Evolutionary conservation across 2,888 invertebrate species (phyloP).

Genomic region (Petrophora chlorosata): DNA sequence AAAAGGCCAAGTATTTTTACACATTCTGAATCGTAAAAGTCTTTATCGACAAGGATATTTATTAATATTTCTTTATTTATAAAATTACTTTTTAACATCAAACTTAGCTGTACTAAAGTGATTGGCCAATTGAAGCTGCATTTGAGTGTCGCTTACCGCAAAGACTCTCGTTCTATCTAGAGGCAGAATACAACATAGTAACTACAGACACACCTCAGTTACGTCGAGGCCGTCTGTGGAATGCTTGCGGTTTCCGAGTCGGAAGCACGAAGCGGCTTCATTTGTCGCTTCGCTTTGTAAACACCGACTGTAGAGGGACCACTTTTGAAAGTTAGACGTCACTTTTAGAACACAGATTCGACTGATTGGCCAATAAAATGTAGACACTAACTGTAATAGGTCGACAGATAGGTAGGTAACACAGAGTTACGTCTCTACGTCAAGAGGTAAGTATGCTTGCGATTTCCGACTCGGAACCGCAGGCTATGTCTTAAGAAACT

Average conservation of each 20-base stretch:
- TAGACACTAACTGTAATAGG: neutral
- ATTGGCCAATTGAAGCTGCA: slow-evolving; percentile 18
- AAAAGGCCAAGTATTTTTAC: no score
- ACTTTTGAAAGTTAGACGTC: slow-evolving; percentile 13
- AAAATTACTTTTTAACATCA: no score
- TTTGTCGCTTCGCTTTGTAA: slow-evolving; percentile 37
- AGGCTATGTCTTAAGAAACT: no score
- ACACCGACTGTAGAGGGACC: slow-evolving; percentile 9
- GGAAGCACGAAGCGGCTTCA: slow-evolving; percentile 49
- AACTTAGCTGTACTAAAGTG: neutral
- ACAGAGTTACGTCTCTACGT: no score
- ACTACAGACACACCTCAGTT: neutral
- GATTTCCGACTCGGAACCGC: slow-evolving; percentile 17
- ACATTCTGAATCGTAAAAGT: no score
- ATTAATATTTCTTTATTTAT: no score
- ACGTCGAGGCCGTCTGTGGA: slow-evolving; percentile 31
- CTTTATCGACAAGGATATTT: no score
- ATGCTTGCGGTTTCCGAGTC: slow-evolving; percentile 64
- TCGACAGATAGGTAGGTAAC: neutral
- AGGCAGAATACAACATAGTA: slow-evolving; percentile 17
- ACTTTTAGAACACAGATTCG: slow-evolving; percentile 1
- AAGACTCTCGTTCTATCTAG: slow-evolving; percentile 32
- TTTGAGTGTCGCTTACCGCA: slow-evolving; percentile 18
- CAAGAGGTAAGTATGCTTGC: slow-evolving; percentile 7
- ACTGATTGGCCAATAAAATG: slow-evolving; percentile 20